phyloP scores from a whole-genome alignment of 2,888 invertebrate genomes.

The Folsomia candida region DNA sequence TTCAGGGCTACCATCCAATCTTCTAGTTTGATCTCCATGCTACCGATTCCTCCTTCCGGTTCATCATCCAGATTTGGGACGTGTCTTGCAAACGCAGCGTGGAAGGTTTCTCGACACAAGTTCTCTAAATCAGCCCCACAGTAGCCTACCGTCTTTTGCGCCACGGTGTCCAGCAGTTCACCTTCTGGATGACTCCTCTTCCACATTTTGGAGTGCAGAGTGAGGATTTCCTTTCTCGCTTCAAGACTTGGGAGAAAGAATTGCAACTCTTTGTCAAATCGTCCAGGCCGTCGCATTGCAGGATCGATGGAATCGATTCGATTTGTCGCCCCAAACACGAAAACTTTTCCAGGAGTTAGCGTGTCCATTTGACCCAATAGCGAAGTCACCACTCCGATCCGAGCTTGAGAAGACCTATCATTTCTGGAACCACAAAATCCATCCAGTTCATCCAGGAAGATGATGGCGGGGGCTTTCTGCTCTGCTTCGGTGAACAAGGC shows the following conservation, averaged over 20 bases:
- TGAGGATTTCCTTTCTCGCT: constrained; percentile 71
- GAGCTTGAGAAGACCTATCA: constrained; percentile 64
- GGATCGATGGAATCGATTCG: constrained; percentile 88
- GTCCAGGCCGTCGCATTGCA: constrained; percentile 80
- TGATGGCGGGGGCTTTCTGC: constrained; percentile 72
- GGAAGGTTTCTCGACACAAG: constrained; percentile 74
- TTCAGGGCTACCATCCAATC: not conserved
- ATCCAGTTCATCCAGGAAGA: constrained; percentile 91
- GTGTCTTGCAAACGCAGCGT: constrained; percentile 16
- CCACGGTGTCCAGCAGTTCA: constrained; percentile 63
- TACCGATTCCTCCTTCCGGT: not conserved
- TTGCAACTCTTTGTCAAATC: constrained; percentile 83
- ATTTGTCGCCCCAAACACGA: constrained; percentile 89
- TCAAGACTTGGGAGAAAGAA: constrained; percentile 74
- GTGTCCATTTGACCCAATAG: constrained; percentile 89
- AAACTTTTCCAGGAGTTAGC: constrained; percentile 75
- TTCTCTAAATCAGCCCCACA: constrained; percentile 84
- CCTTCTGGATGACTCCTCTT: constrained; percentile 56
- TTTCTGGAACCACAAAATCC: constrained; percentile 70
- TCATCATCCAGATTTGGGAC: not conserved
- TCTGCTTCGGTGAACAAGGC: constrained; percentile 80
- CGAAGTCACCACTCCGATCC: constrained; percentile 85
- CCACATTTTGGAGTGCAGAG: constrained; percentile 76
- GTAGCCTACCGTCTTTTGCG: constrained; percentile 71
- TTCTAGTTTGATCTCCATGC: not conserved